A percentile compares a stretch with the other conserved stretches of the same genome.
These are phyloP conservation scores for Coelinius sp. DNA, from an alignment of 2,888 invertebrate genomes.

Conservation along the genomic window DNA sequence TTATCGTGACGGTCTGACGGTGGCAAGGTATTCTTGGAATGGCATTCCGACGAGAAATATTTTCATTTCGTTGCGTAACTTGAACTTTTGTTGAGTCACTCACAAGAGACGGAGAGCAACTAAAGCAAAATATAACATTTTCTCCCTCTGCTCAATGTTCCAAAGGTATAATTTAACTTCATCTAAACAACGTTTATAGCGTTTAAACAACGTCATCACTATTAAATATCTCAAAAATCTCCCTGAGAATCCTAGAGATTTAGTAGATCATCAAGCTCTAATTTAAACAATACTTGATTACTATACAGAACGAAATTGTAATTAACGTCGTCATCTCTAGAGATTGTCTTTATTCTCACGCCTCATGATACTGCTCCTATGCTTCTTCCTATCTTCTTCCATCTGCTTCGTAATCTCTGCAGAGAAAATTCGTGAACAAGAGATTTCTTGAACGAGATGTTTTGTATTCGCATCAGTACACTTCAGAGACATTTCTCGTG, in stretches of 20 bases:
- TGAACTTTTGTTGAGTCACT: neutral
- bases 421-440: neutral
- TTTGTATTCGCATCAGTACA: too few relatives aligned
- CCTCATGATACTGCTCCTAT: neutral
- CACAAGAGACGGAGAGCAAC: neutral
- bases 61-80: slow-evolving; percentile 16
- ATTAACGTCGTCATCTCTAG: neutral
- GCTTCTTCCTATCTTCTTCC: neutral
- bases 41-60: neutral
- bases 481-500: too few relatives aligned
- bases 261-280: neutral
- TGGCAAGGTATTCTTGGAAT: neutral
- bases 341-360: neutral
- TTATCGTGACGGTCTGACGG: neutral
- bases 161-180: neutral
- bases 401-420: neutral
- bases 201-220: too few relatives aligned
- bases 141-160: neutral
- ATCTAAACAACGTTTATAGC: neutral
- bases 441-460: too few relatives aligned
- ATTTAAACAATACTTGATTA: neutral
- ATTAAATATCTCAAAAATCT: too few relatives aligned
- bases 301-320: neutral
- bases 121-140: neutral
- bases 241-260: neutral